Percentiles rank a stretch among this genome's conserved stretches.
Evolutionary conservation across 1,140 invertebrate genomes (phyloP).

Genomic region (Spodoptera frugiperda): DNA sequence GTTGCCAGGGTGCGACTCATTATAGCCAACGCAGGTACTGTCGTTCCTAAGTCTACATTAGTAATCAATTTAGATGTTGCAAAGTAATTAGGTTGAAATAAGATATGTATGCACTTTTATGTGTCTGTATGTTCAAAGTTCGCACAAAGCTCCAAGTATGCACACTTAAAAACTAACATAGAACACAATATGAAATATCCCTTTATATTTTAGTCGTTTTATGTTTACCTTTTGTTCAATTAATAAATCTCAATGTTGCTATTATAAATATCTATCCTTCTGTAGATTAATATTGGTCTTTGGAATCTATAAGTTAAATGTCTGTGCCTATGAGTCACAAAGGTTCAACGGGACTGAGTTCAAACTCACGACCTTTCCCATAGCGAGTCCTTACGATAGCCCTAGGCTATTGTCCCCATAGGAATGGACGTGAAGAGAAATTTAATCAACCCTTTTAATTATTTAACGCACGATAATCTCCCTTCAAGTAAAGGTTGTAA

Average conservation of each 20-base stretch:
- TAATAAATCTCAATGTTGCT: no score
- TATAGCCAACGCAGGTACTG: constrained; percentile 18
- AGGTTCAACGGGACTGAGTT: constrained; percentile 25
- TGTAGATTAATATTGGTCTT: no score
- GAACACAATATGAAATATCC: no score
- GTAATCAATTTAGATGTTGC: constrained; percentile 22
- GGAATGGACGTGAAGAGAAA: not conserved
- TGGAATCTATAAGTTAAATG: not conserved
- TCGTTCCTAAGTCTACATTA: constrained; percentile 11
- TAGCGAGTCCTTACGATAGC: constrained; percentile 15
- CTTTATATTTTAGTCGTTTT: no score
- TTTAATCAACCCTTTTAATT: constrained; percentile 17
- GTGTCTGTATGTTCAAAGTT: no score
- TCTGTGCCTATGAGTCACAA: constrained; percentile 20
- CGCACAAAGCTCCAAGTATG: no score
- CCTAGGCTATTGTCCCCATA: constrained; percentile 11
- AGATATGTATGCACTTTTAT: not conserved
- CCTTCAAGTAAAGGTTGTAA: not conserved
- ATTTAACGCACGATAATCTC: constrained; percentile 9
- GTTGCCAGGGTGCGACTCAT: constrained; percentile 18
- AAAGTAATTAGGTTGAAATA: not conserved
- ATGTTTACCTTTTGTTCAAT: no score
- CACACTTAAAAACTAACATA: no score
- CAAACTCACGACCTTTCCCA: constrained; percentile 39
- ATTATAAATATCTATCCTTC: no score